A percentile compares a stretch with the other conserved stretches of the same genome.
Evolutionary conservation across 2,797 vertebrate genomes (phyloP).

Genomic region (Alcedo quadribrachys): DNA sequence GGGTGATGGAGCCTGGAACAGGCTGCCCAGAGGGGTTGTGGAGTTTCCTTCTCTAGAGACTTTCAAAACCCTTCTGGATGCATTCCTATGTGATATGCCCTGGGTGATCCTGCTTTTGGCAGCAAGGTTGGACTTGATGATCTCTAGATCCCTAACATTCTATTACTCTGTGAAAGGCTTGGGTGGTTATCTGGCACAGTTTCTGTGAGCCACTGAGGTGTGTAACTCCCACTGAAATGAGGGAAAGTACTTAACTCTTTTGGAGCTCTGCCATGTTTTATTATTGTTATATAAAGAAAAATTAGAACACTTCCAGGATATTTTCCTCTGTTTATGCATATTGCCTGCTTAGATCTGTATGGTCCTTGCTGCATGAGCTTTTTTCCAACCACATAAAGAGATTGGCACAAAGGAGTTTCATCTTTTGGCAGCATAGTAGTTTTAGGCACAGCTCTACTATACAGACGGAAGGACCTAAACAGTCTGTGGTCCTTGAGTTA

Average conservation of each 20-base stretch:
- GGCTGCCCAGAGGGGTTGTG: too few relatives aligned
- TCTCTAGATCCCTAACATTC: too few relatives aligned
- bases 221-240: not conserved
- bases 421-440: not conserved
- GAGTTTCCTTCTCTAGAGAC: too few relatives aligned
- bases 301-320: accelerated
- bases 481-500: not conserved
- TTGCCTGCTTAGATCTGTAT: not conserved
- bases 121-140: too few relatives aligned
- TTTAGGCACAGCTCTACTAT: not conserved
- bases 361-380: not conserved
- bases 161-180: not conserved
- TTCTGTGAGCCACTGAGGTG: not conserved
- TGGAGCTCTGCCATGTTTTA: not conserved
- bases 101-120: too few relatives aligned
- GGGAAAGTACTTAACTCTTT: not conserved
- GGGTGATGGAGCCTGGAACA: too few relatives aligned
- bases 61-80: too few relatives aligned
- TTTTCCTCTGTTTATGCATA: not conserved
- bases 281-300: not conserved
- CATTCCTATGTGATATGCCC: too few relatives aligned
- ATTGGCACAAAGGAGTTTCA: not conserved
- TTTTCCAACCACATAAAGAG: not conserved
- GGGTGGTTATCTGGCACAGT: not conserved
- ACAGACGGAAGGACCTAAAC: not conserved